Evolutionary conservation across 53 echinoderm and acorn worm genomes (phyloP).

Genomic region (Actinopyga echinites): DNA sequence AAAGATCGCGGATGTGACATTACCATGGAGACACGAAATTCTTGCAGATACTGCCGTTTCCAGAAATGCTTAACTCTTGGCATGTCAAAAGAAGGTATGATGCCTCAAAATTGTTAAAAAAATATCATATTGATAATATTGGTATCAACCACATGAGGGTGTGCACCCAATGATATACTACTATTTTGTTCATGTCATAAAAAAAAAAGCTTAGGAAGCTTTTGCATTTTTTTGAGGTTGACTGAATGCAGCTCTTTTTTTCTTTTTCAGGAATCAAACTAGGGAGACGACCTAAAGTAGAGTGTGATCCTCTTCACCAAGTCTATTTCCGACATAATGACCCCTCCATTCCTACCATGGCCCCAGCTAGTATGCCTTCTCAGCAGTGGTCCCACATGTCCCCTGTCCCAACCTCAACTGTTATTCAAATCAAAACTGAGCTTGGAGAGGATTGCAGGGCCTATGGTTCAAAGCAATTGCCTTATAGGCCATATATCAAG

Average conservation of each 20-base stretch:
- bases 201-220: too few species aligned
- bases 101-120: too few species aligned
- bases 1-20: constrained; percentile 93
- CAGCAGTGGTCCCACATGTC: constrained; percentile 27
- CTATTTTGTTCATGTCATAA: too few species aligned
- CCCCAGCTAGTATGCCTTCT: background rate
- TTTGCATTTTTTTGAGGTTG: too few species aligned
- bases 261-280: constrained; percentile 83
- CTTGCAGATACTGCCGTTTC: constrained; percentile 93
- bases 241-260: too few species aligned
- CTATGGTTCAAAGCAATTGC: constrained; percentile 2
- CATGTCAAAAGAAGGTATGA: constrained; percentile 96
- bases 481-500: constrained; percentile 9
- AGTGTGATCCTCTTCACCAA: constrained; percentile 80
- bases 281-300: constrained; percentile 88
- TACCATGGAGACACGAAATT: constrained; percentile 98
- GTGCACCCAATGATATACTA: too few species aligned
- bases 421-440: constrained; percentile 42
- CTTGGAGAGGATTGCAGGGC: constrained; percentile 5
- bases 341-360: constrained; percentile 24
- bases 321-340: constrained; percentile 43
- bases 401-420: background rate
- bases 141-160: too few species aligned
- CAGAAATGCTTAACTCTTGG: constrained; percentile 90
- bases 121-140: too few species aligned